A percentile compares a stretch with the other conserved stretches of the same genome.
These are phyloP conservation scores for Drosophila jambulina DNA, from an alignment of 1,140 invertebrate species.

Conservation along the genomic window DNA sequence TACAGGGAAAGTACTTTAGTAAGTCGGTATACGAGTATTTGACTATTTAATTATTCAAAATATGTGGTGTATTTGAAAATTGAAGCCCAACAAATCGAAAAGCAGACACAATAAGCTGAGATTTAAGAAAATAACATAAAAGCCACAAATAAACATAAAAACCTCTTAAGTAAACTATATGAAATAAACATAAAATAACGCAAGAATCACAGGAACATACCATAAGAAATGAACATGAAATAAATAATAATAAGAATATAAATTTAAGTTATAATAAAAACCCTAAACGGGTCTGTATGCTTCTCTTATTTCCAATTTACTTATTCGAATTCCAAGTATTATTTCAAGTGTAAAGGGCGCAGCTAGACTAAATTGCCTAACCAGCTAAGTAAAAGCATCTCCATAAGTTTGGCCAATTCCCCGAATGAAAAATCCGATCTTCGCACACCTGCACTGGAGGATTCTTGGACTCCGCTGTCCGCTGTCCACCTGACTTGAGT, in stretches of 20 bases:
- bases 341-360: conserved; percentile 5
- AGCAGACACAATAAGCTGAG: background rate
- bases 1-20: background rate
- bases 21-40: background rate
- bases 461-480: conserved; percentile 13
- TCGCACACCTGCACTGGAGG: conserved; percentile 16
- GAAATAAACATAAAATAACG: background rate
- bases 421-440: conserved; percentile 30
- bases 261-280: too few species aligned
- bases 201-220: background rate
- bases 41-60: background rate
- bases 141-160: too few species aligned
- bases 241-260: too few species aligned
- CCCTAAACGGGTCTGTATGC: too few species aligned
- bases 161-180: background rate
- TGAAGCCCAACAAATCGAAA: background rate
- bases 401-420: conserved; percentile 3
- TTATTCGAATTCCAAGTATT: background rate
- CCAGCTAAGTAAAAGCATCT: conserved; percentile 11
- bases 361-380: background rate
- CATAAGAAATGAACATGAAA: background rate
- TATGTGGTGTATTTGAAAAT: background rate
- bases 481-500: conserved; percentile 54
- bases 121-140: background rate
- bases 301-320: too few species aligned